Base-by-base conservation (phyloP, 1,140 invertebrate genomes). In the Epicauta chinensis region DNA sequence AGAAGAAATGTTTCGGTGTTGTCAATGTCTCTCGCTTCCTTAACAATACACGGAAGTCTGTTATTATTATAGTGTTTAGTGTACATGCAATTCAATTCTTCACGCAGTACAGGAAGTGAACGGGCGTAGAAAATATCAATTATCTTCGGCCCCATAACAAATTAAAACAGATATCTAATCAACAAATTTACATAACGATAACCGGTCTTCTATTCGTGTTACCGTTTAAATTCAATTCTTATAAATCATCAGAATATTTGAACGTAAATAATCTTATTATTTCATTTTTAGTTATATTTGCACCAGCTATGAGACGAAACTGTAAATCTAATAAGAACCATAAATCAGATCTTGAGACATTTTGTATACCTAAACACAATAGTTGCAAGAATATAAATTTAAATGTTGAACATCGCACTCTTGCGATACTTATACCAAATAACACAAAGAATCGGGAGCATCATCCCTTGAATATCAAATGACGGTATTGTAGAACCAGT, bases 331-430 rank as follows among this genome's bases (percentile, higher is more conserved):
- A 23, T 23, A 23, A 23, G 23, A 16, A 23, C 23, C 45, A 38
- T 47, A 47, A 47, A 47, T 47, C 45, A 47, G 37, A 47, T 29
- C 34, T 23, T 34, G 9, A 32, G 17, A 29, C 43, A 37, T 16
- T 12, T 12, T 38, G 12, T 38, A 14, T 38, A 38, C 38, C 32
- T 46, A 38, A 37, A 47, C 34, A 47, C 45, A 47, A 47, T 47
- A 47, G 32, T 47, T 47, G 17, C 23, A 23, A 37, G 45, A 47
- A 29, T 47, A 47, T 47, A 47, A 47, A 47, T 47, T 47, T 47
- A 38, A 37, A 47, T 47, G 30, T 16, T 47, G 31, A 47, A 37
- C 45, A 47, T 47, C 45, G 38, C 45, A 37, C 34, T 23, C 45
- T 16, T 32, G 37, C 38, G 23, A 23, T 23, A 37, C 38, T 47